Conservation (phyloP, 2,888 invertebrate species). For the Biston betularia region DNA sequence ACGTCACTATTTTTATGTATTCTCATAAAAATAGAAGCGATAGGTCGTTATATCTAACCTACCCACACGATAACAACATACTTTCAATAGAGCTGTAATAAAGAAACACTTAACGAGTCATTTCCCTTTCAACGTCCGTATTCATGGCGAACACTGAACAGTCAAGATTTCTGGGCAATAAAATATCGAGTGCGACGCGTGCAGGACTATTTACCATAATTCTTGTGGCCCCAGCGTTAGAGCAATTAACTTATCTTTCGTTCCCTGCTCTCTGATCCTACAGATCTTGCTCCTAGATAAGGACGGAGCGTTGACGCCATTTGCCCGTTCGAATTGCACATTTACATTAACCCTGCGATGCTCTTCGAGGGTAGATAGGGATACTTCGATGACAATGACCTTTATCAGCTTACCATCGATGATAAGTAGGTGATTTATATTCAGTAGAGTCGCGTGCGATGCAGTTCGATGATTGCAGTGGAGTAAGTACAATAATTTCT, state of each 20-base stretch:
- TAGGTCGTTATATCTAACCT: slow-evolving; percentile 12
- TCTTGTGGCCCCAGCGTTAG: slow-evolving; percentile 61
- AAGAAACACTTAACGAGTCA: slow-evolving; percentile 45
- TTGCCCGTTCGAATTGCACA: slow-evolving; percentile 79
- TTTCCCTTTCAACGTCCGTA: slow-evolving; percentile 40
- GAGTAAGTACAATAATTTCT: slow-evolving; percentile 20
- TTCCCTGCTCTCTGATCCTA: slow-evolving; percentile 66
- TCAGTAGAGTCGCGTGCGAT: slow-evolving; percentile 52
- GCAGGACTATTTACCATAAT: slow-evolving; percentile 59
- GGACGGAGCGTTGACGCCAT: slow-evolving; percentile 74
- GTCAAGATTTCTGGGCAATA: slow-evolving; percentile 45
- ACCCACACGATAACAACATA: slow-evolving; percentile 24
- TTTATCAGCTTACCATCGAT: slow-evolving; percentile 71
- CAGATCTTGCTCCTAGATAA: slow-evolving; percentile 76
- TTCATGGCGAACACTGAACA: slow-evolving; percentile 31
- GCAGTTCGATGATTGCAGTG: slow-evolving; percentile 39
- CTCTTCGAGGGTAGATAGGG: slow-evolving; percentile 63
- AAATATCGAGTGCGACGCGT: slow-evolving; percentile 44
- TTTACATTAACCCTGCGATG: slow-evolving; percentile 73
- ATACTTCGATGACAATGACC: slow-evolving; percentile 73
- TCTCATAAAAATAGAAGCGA: slow-evolving; percentile 18
- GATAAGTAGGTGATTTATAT: slow-evolving; percentile 77
- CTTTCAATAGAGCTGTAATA: slow-evolving; percentile 36
- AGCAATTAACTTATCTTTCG: slow-evolving; percentile 78
- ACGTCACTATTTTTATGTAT: not conserved